These are phyloP conservation scores for Eciton burchellii DNA, from an alignment of 1,140 invertebrate genomes.

Conservation along the genomic window DNA sequence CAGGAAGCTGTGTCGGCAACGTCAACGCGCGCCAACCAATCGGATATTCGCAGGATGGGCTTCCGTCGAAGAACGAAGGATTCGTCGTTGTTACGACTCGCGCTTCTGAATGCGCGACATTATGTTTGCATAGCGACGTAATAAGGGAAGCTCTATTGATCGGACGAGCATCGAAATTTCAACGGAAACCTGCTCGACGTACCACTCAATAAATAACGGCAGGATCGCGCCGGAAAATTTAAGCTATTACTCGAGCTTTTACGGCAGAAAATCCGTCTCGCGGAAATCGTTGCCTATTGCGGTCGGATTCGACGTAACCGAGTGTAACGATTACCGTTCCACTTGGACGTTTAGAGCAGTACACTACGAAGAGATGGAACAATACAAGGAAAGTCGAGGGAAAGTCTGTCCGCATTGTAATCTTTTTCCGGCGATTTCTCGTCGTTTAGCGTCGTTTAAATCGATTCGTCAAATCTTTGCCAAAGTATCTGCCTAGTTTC, in stretches of 20 bases:
- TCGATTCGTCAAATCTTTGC: too few relatives aligned
- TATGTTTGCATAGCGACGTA: conserved; percentile 21
- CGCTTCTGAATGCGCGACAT: background rate
- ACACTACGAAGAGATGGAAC: background rate
- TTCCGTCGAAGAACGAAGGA: background rate
- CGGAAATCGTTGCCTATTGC: conserved; percentile 23
- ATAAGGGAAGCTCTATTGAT: conserved; percentile 24
- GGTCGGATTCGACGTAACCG: conserved; percentile 1
- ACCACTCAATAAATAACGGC: conserved; percentile 42
- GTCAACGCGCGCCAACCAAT: background rate
- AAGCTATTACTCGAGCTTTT: conserved; percentile 48
- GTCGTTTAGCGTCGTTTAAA: background rate
- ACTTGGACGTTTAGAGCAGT: conserved; percentile 12
- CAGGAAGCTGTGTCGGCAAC: conserved; percentile 29
- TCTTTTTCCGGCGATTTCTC: background rate
- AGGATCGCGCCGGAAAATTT: conserved; percentile 38
- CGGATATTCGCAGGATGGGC: background rate
- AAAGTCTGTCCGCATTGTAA: too few relatives aligned
- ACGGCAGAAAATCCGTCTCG: conserved; percentile 39
- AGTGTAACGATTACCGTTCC: conserved; percentile 38
- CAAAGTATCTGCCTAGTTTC: too few relatives aligned
- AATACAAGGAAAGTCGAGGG: too few relatives aligned
- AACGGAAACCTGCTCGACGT: conserved; percentile 38
- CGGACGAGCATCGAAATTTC: background rate
- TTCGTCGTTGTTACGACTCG: conserved; percentile 21